Conservation (phyloP, 2,797 vertebrate genomes). For the Acanthurus tractus region DNA sequence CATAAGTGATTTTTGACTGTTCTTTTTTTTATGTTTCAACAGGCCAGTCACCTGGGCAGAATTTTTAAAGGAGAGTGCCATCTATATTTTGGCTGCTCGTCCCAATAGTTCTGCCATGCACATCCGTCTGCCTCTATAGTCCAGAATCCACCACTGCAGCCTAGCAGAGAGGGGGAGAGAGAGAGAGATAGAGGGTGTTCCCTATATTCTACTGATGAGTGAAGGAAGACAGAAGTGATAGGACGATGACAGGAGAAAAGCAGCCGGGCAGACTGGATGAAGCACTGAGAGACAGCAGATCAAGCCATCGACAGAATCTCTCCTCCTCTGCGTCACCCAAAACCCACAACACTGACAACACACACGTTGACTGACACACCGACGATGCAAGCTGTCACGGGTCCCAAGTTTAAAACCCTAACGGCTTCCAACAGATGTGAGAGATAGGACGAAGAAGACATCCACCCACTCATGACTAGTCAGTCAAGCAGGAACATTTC, state of each 20-base stretch:
- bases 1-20: background rate
- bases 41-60: constrained; percentile 90
- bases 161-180: constrained; percentile 45
- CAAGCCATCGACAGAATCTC: constrained; percentile 60
- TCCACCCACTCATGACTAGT: constrained; percentile 35
- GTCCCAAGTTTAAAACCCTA: constrained; percentile 42
- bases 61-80: constrained; percentile 91
- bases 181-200: constrained; percentile 23
- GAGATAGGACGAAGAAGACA: constrained; percentile 35
- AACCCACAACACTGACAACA: constrained; percentile 55
- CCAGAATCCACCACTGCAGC: constrained; percentile 40
- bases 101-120: constrained; percentile 95
- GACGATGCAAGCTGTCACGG: constrained; percentile 50
- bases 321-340: constrained; percentile 62
- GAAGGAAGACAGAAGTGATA: constrained; percentile 51
- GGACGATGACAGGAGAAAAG: constrained; percentile 44
- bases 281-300: constrained; percentile 61
- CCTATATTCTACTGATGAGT: constrained; percentile 46
- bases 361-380: constrained; percentile 49
- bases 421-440: constrained; percentile 40
- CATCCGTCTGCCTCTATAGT: constrained; percentile 91
- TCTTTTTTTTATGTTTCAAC: constrained; percentile 40
- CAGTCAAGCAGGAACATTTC: constrained; percentile 35
- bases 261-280: constrained; percentile 47
- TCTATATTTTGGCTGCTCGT: constrained; percentile 93